Percentiles rank a stretch among this genome's conserved stretches.
Conservation (phyloP, 2,113 vertebrate genomes). For the Erythrocercus mccallii region DNA sequence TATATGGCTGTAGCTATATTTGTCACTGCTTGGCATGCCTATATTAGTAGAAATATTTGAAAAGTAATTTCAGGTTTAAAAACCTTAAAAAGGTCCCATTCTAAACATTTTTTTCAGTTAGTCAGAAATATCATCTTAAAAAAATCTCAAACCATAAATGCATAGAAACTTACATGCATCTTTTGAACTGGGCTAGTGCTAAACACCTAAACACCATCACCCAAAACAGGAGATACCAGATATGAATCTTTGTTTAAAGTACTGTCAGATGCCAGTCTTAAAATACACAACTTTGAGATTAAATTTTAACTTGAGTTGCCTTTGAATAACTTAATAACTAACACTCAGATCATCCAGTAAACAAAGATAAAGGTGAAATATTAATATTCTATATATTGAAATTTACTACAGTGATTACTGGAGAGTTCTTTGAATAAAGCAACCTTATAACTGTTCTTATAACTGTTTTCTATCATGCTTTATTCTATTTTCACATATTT, state of each 20-base stretch:
- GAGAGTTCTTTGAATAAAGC: not conserved
- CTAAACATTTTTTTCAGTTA: not conserved
- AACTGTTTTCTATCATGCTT: not conserved
- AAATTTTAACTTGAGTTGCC: not conserved
- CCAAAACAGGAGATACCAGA: not conserved
- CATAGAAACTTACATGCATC: rapidly evolving
- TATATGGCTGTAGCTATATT: not conserved
- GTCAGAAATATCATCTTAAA: not conserved
- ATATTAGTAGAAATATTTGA: not conserved
- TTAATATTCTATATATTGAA: not conserved
- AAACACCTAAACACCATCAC: not conserved
- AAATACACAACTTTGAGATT: not conserved
- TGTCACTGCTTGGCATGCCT: not conserved
- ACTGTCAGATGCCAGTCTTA: not conserved
- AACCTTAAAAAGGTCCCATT: not conserved
- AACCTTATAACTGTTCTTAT: too few species aligned
- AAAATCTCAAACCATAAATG: not conserved
- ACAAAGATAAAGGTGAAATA: not conserved
- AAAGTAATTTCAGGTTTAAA: not conserved
- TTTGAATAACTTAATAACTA: not conserved
- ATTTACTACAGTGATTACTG: not conserved
- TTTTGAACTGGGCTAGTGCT: not conserved
- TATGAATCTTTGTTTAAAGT: not conserved
- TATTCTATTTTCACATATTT: not conserved
- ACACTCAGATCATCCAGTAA: not conserved